Evolutionary conservation across 2,797 vertebrate genomes (phyloP).

Genomic region (Poecile montanus): DNA sequence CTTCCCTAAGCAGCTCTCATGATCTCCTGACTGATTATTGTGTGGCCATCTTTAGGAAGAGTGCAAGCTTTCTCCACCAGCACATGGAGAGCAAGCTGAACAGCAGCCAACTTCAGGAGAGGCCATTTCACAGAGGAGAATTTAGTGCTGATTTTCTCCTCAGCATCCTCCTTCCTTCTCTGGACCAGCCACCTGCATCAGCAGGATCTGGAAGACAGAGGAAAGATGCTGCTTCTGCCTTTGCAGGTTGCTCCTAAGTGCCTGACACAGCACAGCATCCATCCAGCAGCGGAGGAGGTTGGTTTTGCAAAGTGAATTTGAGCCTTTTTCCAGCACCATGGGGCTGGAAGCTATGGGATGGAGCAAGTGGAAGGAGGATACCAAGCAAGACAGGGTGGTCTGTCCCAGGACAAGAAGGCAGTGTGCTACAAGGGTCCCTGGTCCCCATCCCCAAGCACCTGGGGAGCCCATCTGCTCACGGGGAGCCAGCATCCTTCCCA

Average conservation of each 20-base stretch:
- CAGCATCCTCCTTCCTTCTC: not conserved
- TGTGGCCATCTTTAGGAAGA: not conserved
- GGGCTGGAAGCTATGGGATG: not conserved
- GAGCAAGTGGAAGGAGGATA: not conserved
- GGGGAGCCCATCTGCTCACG: not conserved
- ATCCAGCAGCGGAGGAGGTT: rapidly evolving
- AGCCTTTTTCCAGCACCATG: not conserved
- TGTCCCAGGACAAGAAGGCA: not conserved
- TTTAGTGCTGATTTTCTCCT: not conserved
- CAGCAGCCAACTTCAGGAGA: conserved; percentile 13
- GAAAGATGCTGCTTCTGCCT: not conserved
- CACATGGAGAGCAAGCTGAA: not conserved
- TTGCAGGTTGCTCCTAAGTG: not conserved
- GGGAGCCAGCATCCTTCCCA: not conserved
- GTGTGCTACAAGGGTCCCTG: not conserved
- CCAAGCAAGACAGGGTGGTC: not conserved
- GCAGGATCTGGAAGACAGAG: not conserved
- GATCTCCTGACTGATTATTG: not conserved
- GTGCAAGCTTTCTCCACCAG: not conserved
- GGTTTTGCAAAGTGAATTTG: not conserved
- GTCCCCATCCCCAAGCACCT: conserved; percentile 18
- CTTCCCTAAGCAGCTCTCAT: not conserved
- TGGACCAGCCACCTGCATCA: not conserved
- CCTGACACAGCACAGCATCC: not conserved
- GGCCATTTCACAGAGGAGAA: conserved; percentile 23